phyloP scores from a whole-genome alignment of 2,113 vertebrate species.

The Alectura lathami region DNA sequence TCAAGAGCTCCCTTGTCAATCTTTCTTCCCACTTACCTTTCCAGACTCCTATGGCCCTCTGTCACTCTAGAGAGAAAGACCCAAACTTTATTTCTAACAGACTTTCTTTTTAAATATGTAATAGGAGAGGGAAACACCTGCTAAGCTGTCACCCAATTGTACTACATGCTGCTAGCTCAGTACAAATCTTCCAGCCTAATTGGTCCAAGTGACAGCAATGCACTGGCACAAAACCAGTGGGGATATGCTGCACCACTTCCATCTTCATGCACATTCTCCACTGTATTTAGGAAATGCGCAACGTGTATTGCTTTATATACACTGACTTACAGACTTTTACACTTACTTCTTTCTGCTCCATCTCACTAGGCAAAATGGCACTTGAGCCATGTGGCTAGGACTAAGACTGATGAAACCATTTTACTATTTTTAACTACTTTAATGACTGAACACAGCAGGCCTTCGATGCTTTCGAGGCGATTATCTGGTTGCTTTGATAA shows the following conservation, averaged over 20 bases:
- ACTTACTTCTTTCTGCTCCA: background rate
- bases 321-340: background rate
- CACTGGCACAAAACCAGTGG: background rate
- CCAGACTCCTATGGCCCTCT: background rate
- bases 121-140: background rate
- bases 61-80: background rate
- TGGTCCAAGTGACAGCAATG: background rate
- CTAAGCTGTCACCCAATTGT: background rate
- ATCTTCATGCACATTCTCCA: background rate
- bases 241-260: background rate
- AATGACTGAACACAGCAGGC: background rate
- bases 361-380: background rate
- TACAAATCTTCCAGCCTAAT: background rate
- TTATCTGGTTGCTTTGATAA: conserved; percentile 15
- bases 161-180: background rate
- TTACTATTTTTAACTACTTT: background rate
- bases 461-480: background rate
- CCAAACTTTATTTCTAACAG: background rate
- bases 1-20: background rate
- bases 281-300: background rate
- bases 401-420: background rate
- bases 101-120: background rate
- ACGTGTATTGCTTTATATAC: background rate
- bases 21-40: background rate
- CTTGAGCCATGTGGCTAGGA: accelerated